phyloP scores from a whole-genome alignment of 2,797 vertebrate genomes.

The Schizopygopsis malacanthus region DNA sequence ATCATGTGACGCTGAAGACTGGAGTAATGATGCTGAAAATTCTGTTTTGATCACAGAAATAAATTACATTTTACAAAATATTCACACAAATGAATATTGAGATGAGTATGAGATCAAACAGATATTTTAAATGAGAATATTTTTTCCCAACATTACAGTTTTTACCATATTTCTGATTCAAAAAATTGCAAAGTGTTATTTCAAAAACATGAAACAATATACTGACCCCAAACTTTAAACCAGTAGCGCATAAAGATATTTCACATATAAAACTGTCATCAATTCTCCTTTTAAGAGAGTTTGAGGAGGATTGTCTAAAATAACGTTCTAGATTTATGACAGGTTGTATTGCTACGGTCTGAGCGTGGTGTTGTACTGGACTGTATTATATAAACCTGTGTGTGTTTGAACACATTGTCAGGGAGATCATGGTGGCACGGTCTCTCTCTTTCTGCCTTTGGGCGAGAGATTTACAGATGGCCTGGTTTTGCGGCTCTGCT shows the following conservation, averaged over 20 bases:
- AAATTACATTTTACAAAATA: neutral
- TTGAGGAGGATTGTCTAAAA: neutral
- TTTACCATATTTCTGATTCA: neutral
- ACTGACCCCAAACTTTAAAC: neutral
- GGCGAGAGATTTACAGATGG: conserved; percentile 71
- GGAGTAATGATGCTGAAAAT: neutral
- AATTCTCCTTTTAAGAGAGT: neutral
- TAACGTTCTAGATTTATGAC: neutral
- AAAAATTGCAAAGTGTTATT: neutral
- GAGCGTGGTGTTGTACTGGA: neutral
- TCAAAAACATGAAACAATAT: neutral
- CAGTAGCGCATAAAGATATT: neutral
- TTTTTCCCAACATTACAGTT: neutral
- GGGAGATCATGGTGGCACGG: neutral
- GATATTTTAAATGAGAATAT: neutral
- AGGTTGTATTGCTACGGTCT: conserved; percentile 49
- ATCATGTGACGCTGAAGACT: neutral
- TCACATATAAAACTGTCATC: too few species aligned
- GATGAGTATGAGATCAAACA: neutral
- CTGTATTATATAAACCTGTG: conserved; percentile 62
- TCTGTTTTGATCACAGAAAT: neutral
- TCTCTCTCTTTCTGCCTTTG: conserved; percentile 15
- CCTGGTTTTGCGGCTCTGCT: conserved; percentile 64
- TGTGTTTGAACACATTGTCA: conserved; percentile 48
- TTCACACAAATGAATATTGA: neutral